Base-by-base conservation (phyloP, 2,888 invertebrate genomes). In the Noctua pronuba region DNA sequence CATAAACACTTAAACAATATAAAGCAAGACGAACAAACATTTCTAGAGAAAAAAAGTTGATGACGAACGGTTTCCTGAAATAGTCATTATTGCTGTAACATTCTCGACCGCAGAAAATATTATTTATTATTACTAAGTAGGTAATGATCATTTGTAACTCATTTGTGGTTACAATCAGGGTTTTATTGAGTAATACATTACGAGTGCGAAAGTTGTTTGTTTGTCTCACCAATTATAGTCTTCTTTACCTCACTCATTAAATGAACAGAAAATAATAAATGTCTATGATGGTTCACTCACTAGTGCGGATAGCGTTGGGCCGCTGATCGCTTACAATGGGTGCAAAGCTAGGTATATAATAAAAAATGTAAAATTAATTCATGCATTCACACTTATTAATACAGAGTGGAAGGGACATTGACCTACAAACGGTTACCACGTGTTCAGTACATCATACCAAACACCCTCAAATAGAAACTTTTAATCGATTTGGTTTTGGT, bases 51-150 rank as follows among this genome's bases (percentile, higher is more conserved):
- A 64, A 64, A 76, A 55, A 28, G 0, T 10, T 16, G 1, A 44
- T 79, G 55, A 83, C 68, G 49, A 11, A 5, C 2, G 2, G 35
- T 83, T 80, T 83, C 83, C 78, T 69, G 64, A 83, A 80, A 80
- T 83, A 83, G 77, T 55, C 11, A 58, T 41, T 65, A 41, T 41
- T 65, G 31, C 65, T 66, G 2, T 24, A n/a, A 55, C 55, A 55
- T 55, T 55, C 10, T 18, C 11, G 52, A 79, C 83, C 83, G 55
- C 83, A 80, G 31, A 35, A 49, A 64, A 82, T 28, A 68, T 62
- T 68, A 55, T 67, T 66, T 52, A 62, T 44, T 79, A 62, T 58
- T 65, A 35, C n/a, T 79, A 52, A 18, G 31, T 62, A 24, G 10
- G 31, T 49, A 58, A 80, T 16, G n/a, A 24, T 52, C 24, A 52